Base-by-base conservation (phyloP, 2,113 vertebrate species). In the Burhinus bistriatus region DNA sequence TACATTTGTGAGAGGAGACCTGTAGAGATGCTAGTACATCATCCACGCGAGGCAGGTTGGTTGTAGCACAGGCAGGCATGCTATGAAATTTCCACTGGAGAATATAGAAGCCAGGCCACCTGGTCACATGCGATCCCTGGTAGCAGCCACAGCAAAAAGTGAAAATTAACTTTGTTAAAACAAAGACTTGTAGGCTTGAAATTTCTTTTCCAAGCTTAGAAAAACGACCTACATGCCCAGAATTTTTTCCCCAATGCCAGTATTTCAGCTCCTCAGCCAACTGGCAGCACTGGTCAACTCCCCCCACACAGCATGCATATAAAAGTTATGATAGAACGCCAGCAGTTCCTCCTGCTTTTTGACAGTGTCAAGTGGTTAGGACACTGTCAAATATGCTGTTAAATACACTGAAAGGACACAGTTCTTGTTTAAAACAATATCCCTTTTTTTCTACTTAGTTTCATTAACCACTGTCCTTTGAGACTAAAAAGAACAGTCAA, bases 81-180 rank as follows among this genome's bases (percentile, higher is more conserved):
- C 94, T 99, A 93, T 99, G 99, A 97, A 99, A 99, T 42, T 98
- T 98, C 99, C 99, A 99, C 98, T 99, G 99, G 87, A 99, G 98
- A 97, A 99, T 99, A 97, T 99, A 99, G 97, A 99, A 99, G 71
- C 99, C 99, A 1, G 99, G 99, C 99, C 99, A 99, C 93, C 99
- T 97, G 3, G 99, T 99, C 94, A 99, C 98, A 12, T 99, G 99
- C 2, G 99, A 99, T 64, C 99, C 99, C 99, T 99, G 97, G 51
- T 45, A 97, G 76, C 20, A 79, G 66, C 26, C 66, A 13, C 34
- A 87, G 47, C 51, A 70, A 78, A 92, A 90, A 92, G 5, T 5
- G 15, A 54, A 82, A 38, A 8, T 65, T 42, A 76, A 57, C 23
- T 61, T 44, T 1, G 9, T 54, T 65, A 79, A 58, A n/a, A 68